Evolutionary conservation across 2,797 vertebrate species (phyloP).

Genomic region (Kryptopterus vitreolus): DNA sequence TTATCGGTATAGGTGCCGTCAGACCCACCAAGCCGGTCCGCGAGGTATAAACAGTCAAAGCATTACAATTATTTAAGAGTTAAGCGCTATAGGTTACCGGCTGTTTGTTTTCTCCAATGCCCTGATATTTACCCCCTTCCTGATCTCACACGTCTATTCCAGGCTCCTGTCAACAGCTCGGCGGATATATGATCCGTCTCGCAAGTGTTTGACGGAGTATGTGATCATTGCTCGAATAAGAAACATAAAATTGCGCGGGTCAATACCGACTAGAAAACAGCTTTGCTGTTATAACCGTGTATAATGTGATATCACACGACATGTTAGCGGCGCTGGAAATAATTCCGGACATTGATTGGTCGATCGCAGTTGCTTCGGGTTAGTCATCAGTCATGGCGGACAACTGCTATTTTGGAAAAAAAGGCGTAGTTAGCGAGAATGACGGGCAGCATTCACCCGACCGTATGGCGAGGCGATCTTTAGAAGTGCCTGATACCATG

Average conservation of each 20-base stretch:
- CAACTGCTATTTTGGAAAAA: background rate
- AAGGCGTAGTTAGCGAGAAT: background rate
- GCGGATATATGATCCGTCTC: slow-evolving; percentile 12
- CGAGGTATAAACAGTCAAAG: slow-evolving; percentile 64
- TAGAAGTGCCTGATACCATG: background rate
- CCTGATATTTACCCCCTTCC: slow-evolving; percentile 43
- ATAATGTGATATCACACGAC: background rate
- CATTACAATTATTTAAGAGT: slow-evolving; percentile 65
- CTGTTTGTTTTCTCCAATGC: slow-evolving; percentile 55
- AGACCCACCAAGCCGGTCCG: slow-evolving; percentile 44
- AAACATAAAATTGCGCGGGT: too few species aligned
- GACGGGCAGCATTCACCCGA: background rate
- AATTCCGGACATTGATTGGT: background rate
- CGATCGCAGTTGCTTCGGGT: background rate
- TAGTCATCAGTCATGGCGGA: background rate
- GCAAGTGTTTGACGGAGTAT: background rate
- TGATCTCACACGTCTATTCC: slow-evolving; percentile 47
- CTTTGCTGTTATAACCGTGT: background rate
- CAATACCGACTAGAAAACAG: background rate
- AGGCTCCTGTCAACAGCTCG: slow-evolving; percentile 49
- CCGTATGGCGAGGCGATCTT: background rate
- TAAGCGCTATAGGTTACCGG: slow-evolving; percentile 61
- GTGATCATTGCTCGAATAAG: background rate
- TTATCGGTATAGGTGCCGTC: slow-evolving; percentile 37
- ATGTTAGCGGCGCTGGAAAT: slow-evolving; percentile 1